These are phyloP conservation scores for Grantiella picta DNA, from an alignment of 2,113 vertebrate species.

Conservation along the genomic window DNA sequence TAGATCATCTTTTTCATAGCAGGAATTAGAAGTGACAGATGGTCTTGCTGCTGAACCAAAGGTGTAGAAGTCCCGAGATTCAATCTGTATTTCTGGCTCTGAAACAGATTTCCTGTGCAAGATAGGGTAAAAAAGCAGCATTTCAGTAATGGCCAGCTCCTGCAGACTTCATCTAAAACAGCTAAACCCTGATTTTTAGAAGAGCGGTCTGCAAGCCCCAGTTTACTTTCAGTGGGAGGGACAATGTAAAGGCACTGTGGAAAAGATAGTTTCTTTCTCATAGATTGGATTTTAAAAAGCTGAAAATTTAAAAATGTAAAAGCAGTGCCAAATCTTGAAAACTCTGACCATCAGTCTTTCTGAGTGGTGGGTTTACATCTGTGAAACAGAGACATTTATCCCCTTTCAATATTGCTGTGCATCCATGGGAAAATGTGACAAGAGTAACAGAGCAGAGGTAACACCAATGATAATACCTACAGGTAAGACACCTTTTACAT, in stretches of 20 bases:
- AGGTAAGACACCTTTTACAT: background rate
- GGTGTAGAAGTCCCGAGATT: conserved; percentile 35
- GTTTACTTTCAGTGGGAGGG: background rate
- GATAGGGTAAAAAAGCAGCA: background rate
- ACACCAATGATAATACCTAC: background rate
- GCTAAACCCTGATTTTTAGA: background rate
- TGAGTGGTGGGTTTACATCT: background rate
- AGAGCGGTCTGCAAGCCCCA: background rate
- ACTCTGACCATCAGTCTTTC: background rate
- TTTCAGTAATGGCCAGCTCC: background rate
- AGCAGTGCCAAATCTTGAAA: background rate
- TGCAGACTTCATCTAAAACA: background rate
- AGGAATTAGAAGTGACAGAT: conserved; percentile 51
- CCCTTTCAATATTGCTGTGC: background rate
- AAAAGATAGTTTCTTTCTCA: background rate
- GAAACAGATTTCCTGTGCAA: conserved; percentile 23
- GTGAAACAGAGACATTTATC: background rate
- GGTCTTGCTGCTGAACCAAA: conserved; percentile 44
- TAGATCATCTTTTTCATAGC: conserved; percentile 40
- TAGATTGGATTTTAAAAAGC: background rate
- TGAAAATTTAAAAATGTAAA: background rate
- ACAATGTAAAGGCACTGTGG: background rate
- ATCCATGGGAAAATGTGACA: background rate
- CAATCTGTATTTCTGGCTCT: conserved; percentile 30
- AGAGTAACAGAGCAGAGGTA: background rate